Conservation (phyloP, 2,888 invertebrate genomes). For the Adela reaumurella region DNA sequence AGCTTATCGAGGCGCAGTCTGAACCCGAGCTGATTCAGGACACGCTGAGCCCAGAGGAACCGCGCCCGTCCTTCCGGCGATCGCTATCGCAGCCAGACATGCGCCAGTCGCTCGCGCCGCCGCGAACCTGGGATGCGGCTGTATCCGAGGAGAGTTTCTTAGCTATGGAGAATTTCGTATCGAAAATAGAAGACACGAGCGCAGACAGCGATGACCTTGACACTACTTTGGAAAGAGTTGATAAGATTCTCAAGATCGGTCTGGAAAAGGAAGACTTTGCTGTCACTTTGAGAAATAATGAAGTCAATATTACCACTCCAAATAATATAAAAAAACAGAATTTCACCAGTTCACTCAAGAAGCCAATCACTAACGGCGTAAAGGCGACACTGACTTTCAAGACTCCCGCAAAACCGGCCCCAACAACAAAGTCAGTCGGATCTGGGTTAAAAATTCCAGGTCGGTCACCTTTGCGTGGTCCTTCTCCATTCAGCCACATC, state of each 20-base stretch:
- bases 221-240: constrained; percentile 29
- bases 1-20: constrained; percentile 32
- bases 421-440: constrained; percentile 18
- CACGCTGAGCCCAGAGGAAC: not conserved
- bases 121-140: not conserved
- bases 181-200: constrained; percentile 18
- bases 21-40: constrained; percentile 23
- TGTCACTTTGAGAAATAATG: constrained; percentile 7
- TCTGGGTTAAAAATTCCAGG: constrained; percentile 20
- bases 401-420: constrained; percentile 22
- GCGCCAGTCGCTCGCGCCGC: not conserved
- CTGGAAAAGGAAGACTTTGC: constrained; percentile 9
- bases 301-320: not conserved
- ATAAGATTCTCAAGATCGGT: constrained; percentile 28
- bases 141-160: constrained; percentile 26
- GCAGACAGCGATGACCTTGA: constrained; percentile 18
- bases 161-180: constrained; percentile 26
- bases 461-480: constrained; percentile 16
- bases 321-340: not conserved
- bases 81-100: not conserved
- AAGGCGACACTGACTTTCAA: constrained; percentile 18
- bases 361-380: not conserved
- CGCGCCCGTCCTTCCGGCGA: not conserved
- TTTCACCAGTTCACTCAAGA: not conserved
- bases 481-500: constrained; percentile 24